Conservation (phyloP, 2,888 invertebrate species). For the Phasia obesa region DNA sequence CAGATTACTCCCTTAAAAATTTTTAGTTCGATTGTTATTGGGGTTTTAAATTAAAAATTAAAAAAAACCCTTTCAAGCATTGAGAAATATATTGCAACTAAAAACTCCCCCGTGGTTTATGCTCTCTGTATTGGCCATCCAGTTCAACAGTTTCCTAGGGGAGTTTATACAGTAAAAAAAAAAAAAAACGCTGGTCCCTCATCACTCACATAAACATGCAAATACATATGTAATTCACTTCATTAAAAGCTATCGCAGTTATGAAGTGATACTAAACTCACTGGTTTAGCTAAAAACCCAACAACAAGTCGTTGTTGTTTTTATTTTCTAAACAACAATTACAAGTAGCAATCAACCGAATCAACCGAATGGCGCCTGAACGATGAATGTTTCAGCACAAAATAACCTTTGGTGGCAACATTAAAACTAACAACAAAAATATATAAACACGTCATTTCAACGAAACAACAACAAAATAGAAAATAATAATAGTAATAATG, state of each 20-base stretch:
- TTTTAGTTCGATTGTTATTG: no score
- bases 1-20: no score
- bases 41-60: no score
- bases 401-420: slow-evolving; percentile 36
- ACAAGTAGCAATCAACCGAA: slow-evolving; percentile 26
- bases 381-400: slow-evolving; percentile 30
- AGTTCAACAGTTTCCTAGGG: not conserved
- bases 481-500: no score
- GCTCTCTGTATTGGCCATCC: not conserved
- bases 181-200: not conserved
- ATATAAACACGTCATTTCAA: slow-evolving; percentile 37
- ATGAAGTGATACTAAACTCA: not conserved
- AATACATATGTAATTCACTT: not conserved
- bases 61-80: no score
- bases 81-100: not conserved
- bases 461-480: slow-evolving; percentile 7
- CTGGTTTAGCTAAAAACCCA: not conserved
- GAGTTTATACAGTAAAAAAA: slow-evolving; percentile 7
- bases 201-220: not conserved
- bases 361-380: slow-evolving; percentile 49
- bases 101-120: not conserved
- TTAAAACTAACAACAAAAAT: slow-evolving; percentile 7
- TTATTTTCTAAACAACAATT: slow-evolving; percentile 48
- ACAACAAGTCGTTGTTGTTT: slow-evolving; percentile 38
- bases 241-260: not conserved